Evolutionary conservation across 2,113 vertebrate genomes (phyloP), one percentile per base, ranked within the genome.

Genomic region (Ibidorhyncha struthersii): DNA sequence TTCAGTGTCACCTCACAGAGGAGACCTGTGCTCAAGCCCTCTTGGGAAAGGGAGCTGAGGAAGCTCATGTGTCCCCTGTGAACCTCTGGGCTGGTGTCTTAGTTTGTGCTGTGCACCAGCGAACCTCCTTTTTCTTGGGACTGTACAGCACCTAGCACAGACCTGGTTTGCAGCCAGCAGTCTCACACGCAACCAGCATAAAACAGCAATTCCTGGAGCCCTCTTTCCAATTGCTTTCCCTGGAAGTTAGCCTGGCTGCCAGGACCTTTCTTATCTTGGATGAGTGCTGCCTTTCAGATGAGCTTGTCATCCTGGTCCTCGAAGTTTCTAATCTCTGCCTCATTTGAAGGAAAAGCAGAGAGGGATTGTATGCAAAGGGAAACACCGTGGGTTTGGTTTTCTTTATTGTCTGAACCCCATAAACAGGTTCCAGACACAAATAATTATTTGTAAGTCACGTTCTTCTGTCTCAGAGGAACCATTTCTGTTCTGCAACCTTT

Each of bases 391-490:
- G 49, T 55, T 97, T 90, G 62, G 62, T 85, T 94, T 81, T 66
- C 89, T 85, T 86, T 78, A 71, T 95, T 94, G 81, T 66, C 86
- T 94, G 79, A 91, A 83, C 11, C 40, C 79, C 34, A 41, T 82
- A 93, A 96, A 87, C 87, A 91, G 76, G 82, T 93, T 90, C 92
- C 89, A 89, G 93, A 85, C 50, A 94, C 72, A 90, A 96, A 95
- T 91, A 90, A 95, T 90, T 80, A 65, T 94, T 97, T 97, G 83
- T 91, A 95, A 86, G 84, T 95, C 91, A 96, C 77, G 67, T 96
- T 93, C 38, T 45, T 76, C 55, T 86, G 81, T 93, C 96, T 97
- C 96, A 81, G 88, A 96, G 97, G 97, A 94, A 83, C 87, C 22
- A 80, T 91, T 96, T 88, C 82, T 73, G 36, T 62, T 65, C 52